phyloP scores from a whole-genome alignment of 2,888 invertebrate genomes.

The Caenorhabditis wallacei region DNA sequence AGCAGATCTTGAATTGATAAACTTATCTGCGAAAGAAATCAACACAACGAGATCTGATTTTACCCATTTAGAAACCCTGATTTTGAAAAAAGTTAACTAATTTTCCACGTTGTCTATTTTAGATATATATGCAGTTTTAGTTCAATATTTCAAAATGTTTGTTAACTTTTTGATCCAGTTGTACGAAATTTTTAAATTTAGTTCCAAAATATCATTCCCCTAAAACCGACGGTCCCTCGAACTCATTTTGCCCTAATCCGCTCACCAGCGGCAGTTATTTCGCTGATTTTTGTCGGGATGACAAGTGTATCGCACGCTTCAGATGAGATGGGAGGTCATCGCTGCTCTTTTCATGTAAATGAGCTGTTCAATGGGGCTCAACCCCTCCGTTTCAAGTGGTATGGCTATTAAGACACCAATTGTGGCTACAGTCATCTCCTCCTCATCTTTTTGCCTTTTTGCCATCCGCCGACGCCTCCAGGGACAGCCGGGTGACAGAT shows the following conservation, averaged over 20 bases:
- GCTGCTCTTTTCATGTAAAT: constrained; percentile 64
- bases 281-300: constrained; percentile 39
- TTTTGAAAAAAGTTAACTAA: too few species aligned
- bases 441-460: constrained; percentile 36
- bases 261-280: background rate
- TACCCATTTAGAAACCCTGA: too few species aligned
- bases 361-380: constrained; percentile 60
- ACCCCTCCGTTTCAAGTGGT: constrained; percentile 41
- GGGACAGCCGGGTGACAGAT: constrained; percentile 62
- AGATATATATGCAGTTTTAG: too few species aligned
- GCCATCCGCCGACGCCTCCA: constrained; percentile 35
- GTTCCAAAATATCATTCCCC: constrained; percentile 1
- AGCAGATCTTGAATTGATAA: too few species aligned
- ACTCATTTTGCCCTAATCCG: too few species aligned
- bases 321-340: constrained; percentile 12
- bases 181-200: too few species aligned
- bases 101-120: too few species aligned
- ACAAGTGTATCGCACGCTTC: constrained; percentile 36
- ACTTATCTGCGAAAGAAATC: too few species aligned
- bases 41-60: too few species aligned
- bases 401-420: constrained; percentile 56
- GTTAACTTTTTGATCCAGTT: too few species aligned
- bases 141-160: too few species aligned
- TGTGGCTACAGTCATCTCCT: constrained; percentile 60
- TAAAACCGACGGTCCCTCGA: background rate